Evolutionary conservation across 2,797 vertebrate species (phyloP).

Genomic region (Hipposideros larvatus): DNA sequence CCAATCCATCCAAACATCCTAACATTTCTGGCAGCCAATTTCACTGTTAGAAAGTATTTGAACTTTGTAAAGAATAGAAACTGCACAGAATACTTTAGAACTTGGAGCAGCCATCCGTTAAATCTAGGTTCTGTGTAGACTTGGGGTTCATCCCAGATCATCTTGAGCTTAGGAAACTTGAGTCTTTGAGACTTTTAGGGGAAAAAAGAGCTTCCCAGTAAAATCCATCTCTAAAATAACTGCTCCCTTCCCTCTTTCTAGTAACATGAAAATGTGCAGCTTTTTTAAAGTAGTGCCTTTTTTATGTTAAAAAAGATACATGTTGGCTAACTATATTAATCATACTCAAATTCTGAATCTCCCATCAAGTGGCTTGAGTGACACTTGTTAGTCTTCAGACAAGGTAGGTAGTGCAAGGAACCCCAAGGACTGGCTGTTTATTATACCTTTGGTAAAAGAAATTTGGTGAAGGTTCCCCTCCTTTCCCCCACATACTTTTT

Average conservation of each 20-base stretch:
- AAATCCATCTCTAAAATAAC: slow-evolving; percentile 46
- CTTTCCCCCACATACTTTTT: slow-evolving; percentile 20
- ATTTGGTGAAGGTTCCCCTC: background rate
- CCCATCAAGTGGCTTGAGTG: slow-evolving; percentile 18
- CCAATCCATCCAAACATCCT: background rate
- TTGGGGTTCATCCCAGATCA: slow-evolving; percentile 34
- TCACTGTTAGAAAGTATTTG: slow-evolving; percentile 65
- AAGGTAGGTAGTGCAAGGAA: background rate
- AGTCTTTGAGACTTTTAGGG: slow-evolving; percentile 26
- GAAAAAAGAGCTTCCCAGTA: slow-evolving; percentile 32
- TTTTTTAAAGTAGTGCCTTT: slow-evolving; percentile 26
- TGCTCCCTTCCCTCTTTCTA: slow-evolving; percentile 21
- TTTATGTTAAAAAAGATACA: slow-evolving; percentile 45
- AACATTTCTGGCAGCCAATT: slow-evolving; percentile 31
- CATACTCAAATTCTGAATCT: slow-evolving; percentile 5
- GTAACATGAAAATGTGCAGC: background rate
- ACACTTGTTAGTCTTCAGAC: slow-evolving; percentile 29
- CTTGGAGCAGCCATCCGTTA: slow-evolving; percentile 18
- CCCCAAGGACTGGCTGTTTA: background rate
- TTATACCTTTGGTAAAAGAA: slow-evolving; percentile 29
- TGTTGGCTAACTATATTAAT: background rate
- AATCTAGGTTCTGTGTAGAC: slow-evolving; percentile 18
- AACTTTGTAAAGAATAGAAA: slow-evolving; percentile 49
- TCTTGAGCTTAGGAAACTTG: slow-evolving; percentile 32
- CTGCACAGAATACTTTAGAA: slow-evolving; percentile 46